Evolutionary conservation across 2,113 vertebrate genomes (phyloP).

Genomic region (Elanoides forficatus): DNA sequence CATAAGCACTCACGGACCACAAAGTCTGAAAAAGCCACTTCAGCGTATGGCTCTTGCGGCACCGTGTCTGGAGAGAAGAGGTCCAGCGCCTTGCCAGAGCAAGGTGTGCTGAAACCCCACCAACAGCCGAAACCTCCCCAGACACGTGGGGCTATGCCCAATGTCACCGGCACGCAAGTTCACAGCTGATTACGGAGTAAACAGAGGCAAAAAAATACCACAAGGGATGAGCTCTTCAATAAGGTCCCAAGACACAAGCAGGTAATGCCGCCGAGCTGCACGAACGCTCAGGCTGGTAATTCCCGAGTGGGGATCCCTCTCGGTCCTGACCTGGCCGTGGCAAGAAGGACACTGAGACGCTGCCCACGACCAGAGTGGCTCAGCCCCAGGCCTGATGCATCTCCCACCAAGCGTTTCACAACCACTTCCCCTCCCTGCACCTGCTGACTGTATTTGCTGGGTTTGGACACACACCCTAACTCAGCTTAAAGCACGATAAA

Average conservation of each 20-base stretch:
- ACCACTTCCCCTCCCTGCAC: background rate
- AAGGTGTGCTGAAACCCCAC: background rate
- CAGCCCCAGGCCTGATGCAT: background rate
- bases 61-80: background rate
- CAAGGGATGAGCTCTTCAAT: background rate
- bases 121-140: background rate
- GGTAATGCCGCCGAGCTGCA: accelerated
- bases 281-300: accelerated
- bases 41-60: background rate
- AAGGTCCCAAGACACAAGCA: accelerated
- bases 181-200: background rate
- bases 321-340: background rate
- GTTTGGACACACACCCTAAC: background rate
- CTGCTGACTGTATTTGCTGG: accelerated
- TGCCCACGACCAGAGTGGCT: background rate
- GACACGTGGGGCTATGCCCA: background rate
- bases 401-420: background rate
- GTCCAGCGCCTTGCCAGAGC: background rate
- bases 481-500: background rate
- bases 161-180: accelerated
- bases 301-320: background rate
- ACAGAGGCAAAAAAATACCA: background rate
- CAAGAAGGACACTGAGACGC: background rate
- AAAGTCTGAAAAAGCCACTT: background rate
- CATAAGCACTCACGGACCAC: background rate